Evolutionary conservation across 2,888 invertebrate species (phyloP).

Genomic region (Cantharis rufa): DNA sequence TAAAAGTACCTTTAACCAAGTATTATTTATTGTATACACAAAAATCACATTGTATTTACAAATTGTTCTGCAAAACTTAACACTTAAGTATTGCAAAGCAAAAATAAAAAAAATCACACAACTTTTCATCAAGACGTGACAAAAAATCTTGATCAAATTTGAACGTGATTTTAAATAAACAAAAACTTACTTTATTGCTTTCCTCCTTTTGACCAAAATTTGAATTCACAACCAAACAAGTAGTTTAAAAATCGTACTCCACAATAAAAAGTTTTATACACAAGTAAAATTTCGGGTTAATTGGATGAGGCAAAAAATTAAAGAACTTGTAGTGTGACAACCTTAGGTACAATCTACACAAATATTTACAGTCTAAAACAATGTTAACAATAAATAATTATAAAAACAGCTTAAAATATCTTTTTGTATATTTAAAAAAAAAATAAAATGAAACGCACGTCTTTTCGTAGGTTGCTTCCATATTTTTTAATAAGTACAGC

Average conservation of each 20-base stretch:
- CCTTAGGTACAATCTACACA: conserved; percentile 24
- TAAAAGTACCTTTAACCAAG: conserved; percentile 39
- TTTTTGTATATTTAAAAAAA: conserved; percentile 10
- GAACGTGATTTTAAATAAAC: conserved; percentile 13
- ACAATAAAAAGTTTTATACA: conserved; percentile 22
- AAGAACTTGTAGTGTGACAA: conserved; percentile 9
- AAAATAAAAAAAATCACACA: conserved; percentile 22
- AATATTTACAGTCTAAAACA: conserved; percentile 28
- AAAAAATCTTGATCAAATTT: conserved; percentile 1
- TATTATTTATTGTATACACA: conserved; percentile 37
- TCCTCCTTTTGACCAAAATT: background rate
- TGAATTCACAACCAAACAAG: conserved; percentile 27
- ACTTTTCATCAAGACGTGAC: background rate
- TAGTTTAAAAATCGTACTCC: conserved; percentile 19
- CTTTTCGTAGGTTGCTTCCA: conserved; percentile 5
- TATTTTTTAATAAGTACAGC: conserved; percentile 8
- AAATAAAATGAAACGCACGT: conserved; percentile 4
- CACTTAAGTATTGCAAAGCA: conserved; percentile 4
- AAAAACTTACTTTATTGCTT: conserved; percentile 22
- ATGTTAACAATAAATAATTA: conserved; percentile 31
- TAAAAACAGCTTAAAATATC: conserved; percentile 27
- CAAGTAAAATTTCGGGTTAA: conserved; percentile 7
- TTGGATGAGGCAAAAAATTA: background rate
- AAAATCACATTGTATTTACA: conserved; percentile 38
- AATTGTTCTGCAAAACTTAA: conserved; percentile 13